Evolutionary conservation across 2,888 invertebrate genomes (phyloP), one percentile per base, ranked within the genome.

Genomic region (Aradus depressus): DNA sequence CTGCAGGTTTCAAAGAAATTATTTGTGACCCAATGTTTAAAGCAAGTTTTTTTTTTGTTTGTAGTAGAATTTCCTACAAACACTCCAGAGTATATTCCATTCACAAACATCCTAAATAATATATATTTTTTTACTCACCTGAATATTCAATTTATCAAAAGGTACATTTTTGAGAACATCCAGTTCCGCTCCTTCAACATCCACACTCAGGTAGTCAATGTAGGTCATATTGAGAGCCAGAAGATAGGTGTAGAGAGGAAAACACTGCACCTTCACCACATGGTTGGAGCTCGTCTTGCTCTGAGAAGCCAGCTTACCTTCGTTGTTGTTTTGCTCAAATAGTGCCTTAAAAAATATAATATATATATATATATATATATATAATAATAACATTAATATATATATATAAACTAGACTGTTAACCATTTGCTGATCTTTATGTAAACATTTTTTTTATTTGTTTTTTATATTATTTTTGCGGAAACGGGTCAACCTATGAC

Each of bases 151-250:
- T 48, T 64, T 64, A 38, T 73, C 66, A 58, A 71, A 75, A 6
- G 73, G 73, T 58, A 75, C 71, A 2, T 73, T 73, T 59, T 68
- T 65, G 14, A 75, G 62, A 12, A 75, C 70, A 5, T 69, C 66
- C 16, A 73, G 62, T 61, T 75, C 75, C 34, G 66, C 65, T 2
- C 75, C 75, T 59, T 75, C 75, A 10, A 75, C 68, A 58, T 75
- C 75, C 19, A 75, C 64, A 59, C 73, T 73, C 57, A 75, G 71
- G 60, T 74, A 75, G 62, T 75, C 72, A 3, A 75, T 64, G 0
- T 65, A 63, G n/a, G 68, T 68, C 21, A 66, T 59, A 53, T 70
- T 69, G n/a, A 75, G 63, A 1, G 74, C 72, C 3, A 67, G 57
- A 54, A 75, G 63, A 51, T 72, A 68, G 8, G 73, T 67, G 50